Conservation (phyloP, 1,140 invertebrate species). For the Drosophila nikananu region DNA sequence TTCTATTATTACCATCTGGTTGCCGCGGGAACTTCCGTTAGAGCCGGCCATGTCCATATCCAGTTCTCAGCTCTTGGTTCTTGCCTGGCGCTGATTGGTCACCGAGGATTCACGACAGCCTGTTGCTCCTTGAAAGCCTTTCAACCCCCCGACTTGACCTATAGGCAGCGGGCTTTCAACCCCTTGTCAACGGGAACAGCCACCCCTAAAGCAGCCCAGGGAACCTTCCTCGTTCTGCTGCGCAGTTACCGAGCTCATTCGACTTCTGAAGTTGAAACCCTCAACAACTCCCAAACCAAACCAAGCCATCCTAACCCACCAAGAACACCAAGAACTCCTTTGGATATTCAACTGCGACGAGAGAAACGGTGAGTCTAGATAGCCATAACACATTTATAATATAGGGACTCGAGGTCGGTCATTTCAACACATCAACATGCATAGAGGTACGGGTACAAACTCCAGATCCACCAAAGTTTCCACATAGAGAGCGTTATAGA, state of each 20-base stretch:
- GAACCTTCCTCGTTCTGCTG: slow-evolving; percentile 50
- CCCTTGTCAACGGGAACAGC: slow-evolving; percentile 35
- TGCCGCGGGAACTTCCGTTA: slow-evolving; percentile 38
- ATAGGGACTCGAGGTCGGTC: slow-evolving; percentile 47
- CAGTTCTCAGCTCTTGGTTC: slow-evolving; percentile 14
- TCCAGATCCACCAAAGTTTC: slow-evolving; percentile 73
- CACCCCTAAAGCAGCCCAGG: slow-evolving; percentile 19
- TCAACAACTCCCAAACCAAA: slow-evolving; percentile 18
- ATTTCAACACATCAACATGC: slow-evolving; percentile 62
- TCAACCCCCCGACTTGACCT: slow-evolving; percentile 46
- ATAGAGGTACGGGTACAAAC: slow-evolving; percentile 55
- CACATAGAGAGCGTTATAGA: slow-evolving; percentile 51
- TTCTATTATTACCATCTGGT: slow-evolving; percentile 24
- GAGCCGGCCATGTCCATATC: slow-evolving; percentile 45
- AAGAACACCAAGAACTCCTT: slow-evolving; percentile 4
- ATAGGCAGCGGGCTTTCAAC: slow-evolving; percentile 50
- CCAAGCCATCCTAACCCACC: neutral
- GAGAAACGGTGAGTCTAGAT: slow-evolving; percentile 58
- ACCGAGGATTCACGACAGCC: slow-evolving; percentile 12
- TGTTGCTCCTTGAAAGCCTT: slow-evolving; percentile 49
- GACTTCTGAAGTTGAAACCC: slow-evolving; percentile 78
- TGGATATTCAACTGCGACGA: slow-evolving; percentile 29
- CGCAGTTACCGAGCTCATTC: slow-evolving; percentile 54
- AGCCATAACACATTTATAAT: slow-evolving; percentile 71
- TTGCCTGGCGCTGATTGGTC: slow-evolving; percentile 54